Conservation (phyloP, 2,888 invertebrate genomes). For the Chironomus tentans region DNA sequence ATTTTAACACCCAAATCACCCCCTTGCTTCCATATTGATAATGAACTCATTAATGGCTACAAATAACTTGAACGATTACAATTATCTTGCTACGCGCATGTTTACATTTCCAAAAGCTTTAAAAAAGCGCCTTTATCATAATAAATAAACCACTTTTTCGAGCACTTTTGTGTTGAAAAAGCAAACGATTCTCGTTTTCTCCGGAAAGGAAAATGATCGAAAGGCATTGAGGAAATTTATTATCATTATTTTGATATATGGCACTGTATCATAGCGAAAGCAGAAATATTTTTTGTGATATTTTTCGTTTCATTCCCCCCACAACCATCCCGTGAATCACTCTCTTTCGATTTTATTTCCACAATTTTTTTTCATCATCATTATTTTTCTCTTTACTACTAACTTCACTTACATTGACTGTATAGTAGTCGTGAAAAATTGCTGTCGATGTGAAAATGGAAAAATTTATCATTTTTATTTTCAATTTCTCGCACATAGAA, state of each 20-base stretch:
- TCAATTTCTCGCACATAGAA: slow-evolving; percentile 17
- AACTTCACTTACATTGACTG: not conserved
- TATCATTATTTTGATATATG: slow-evolving; percentile 23
- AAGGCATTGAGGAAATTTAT: slow-evolving; percentile 17
- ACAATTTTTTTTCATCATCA: too few relatives aligned
- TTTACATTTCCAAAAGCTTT: too few relatives aligned
- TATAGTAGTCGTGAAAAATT: slow-evolving; percentile 6
- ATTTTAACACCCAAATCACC: too few relatives aligned
- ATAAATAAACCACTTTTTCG: not conserved
- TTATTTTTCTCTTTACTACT: too few relatives aligned
- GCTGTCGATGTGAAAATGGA: slow-evolving; percentile 16
- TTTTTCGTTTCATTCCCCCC: not conserved
- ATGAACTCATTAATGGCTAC: too few relatives aligned
- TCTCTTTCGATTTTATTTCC: not conserved
- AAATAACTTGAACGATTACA: too few relatives aligned
- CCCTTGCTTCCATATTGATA: too few relatives aligned
- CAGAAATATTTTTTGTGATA: not conserved
- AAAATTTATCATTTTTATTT: slow-evolving; percentile 27
- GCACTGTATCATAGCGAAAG: slow-evolving; percentile 7
- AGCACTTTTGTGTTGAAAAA: not conserved
- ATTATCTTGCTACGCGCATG: too few relatives aligned
- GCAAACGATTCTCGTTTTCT: not conserved
- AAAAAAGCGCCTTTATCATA: too few relatives aligned
- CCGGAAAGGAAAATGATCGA: slow-evolving; percentile 8
- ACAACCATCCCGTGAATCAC: not conserved